Conservation (phyloP, 2,113 vertebrate genomes). For the Zosterops borbonicus region DNA sequence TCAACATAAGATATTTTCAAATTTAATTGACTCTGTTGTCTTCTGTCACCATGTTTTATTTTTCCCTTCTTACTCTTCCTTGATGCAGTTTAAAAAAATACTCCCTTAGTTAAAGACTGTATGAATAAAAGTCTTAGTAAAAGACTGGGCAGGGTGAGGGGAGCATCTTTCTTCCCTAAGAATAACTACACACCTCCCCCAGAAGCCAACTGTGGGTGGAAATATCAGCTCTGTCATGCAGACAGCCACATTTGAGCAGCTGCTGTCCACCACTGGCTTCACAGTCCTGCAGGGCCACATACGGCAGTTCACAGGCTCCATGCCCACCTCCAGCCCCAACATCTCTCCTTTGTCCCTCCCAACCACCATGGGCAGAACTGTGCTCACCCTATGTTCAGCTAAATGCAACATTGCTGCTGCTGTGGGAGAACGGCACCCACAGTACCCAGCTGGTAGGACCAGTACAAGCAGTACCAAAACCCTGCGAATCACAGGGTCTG, state of each 20-base stretch:
- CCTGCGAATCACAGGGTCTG: fast-evolving
- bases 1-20: neutral
- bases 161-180: neutral
- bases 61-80: neutral
- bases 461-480: fast-evolving
- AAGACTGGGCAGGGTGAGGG: neutral
- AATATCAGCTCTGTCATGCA: fast-evolving
- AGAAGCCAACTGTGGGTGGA: neutral
- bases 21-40: neutral
- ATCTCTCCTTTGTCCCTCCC: neutral
- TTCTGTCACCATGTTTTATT: neutral
- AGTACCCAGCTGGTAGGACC: neutral
- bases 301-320: neutral
- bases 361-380: neutral
- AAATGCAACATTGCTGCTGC: neutral
- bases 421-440: neutral
- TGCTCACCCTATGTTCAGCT: neutral
- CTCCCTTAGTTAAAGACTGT: neutral
- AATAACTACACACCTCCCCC: neutral
- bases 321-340: neutral
- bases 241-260: neutral
- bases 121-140: neutral
- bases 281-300: fast-evolving
- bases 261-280: fast-evolving
- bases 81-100: neutral